These are phyloP conservation scores for Agrenia bidenticulata DNA, from an alignment of 2,888 invertebrate species.

Conservation along the genomic window DNA sequence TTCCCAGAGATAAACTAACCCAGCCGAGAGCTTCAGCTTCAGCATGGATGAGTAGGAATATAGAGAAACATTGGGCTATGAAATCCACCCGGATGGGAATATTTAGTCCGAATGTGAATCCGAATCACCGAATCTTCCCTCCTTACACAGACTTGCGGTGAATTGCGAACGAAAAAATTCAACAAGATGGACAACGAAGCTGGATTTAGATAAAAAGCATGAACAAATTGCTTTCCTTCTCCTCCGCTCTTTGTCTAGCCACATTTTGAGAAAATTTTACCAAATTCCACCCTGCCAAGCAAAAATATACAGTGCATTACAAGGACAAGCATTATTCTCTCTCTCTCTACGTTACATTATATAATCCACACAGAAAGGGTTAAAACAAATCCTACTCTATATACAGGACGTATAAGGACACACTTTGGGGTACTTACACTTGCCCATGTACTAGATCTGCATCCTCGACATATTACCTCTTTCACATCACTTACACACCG, in stretches of 20 bases:
- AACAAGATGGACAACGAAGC: constrained; percentile 5
- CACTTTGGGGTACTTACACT: background rate
- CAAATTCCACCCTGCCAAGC: constrained; percentile 12
- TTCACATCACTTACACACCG: too few relatives aligned
- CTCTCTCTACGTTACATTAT: background rate
- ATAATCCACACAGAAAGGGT: background rate
- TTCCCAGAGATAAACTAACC: constrained; percentile 7
- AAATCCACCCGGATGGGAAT: background rate
- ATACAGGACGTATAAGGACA: background rate
- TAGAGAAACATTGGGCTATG: background rate
- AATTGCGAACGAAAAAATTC: background rate
- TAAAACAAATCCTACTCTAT: background rate
- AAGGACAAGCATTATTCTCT: background rate
- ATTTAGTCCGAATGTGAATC: constrained; percentile 6
- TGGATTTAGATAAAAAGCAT: constrained; percentile 19
- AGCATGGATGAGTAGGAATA: constrained; percentile 4
- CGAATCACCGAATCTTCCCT: background rate
- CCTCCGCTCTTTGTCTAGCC: background rate
- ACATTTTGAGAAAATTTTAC: constrained; percentile 1
- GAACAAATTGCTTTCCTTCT: constrained; percentile 22
- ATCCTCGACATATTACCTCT: too few relatives aligned
- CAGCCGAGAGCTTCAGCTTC: constrained; percentile 8
- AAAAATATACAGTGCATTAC: background rate
- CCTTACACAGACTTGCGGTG: background rate
- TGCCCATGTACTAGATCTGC: too few relatives aligned